Percentiles rank a stretch among this genome's conserved stretches.
Evolutionary conservation across 2,888 invertebrate species (phyloP).

Genomic region (Steinernema carpocapsae): DNA sequence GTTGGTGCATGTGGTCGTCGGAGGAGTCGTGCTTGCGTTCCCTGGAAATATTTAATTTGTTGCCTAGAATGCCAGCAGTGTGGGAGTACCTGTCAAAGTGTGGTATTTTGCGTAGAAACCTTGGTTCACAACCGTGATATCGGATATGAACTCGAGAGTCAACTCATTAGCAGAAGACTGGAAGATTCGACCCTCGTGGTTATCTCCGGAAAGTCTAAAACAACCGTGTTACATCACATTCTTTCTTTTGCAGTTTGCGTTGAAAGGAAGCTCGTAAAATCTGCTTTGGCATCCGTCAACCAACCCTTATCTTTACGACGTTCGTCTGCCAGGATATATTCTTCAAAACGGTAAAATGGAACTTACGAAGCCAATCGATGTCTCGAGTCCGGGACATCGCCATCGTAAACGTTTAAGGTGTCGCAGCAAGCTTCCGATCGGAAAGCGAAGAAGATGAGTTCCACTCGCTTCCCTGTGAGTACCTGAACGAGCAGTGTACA

Average conservation of each 20-base stretch:
- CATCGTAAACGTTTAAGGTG: neutral
- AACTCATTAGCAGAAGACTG: neutral
- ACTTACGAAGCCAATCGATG: neutral
- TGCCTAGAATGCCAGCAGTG: neutral
- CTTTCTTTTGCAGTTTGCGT: too few relatives aligned
- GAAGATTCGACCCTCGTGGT: neutral
- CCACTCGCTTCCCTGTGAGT: neutral
- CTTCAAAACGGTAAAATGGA: neutral
- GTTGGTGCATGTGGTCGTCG: neutral
- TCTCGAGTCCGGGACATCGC: neutral
- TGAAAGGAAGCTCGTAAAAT: too few relatives aligned
- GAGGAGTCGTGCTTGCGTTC: neutral
- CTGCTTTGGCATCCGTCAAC: too few relatives aligned
- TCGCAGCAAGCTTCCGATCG: neutral
- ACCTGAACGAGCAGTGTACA: conserved; percentile 7
- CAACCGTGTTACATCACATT: neutral
- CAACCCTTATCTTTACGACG: too few relatives aligned
- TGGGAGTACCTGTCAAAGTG: neutral
- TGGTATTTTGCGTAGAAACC: neutral
- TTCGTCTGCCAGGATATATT: too few relatives aligned
- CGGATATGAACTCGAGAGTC: neutral
- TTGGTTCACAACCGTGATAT: neutral
- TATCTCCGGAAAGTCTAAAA: neutral
- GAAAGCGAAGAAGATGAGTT: neutral
- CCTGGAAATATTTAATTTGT: neutral